Evolutionary conservation across 2,888 invertebrate species (phyloP).

Genomic region (Beris chalybata): DNA sequence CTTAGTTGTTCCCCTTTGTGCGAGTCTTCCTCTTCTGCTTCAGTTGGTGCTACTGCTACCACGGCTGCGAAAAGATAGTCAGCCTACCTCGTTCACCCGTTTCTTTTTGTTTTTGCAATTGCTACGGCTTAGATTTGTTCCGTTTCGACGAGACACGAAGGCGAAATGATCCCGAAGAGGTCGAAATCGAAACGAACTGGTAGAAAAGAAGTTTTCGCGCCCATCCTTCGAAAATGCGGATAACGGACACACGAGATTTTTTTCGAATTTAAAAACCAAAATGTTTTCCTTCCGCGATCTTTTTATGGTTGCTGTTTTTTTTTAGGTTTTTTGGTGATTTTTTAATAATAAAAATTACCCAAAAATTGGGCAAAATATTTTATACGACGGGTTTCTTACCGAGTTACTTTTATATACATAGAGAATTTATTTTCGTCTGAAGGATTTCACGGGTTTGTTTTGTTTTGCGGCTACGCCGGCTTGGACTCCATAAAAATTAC

Average conservation of each 20-base stretch:
- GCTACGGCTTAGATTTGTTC: too few relatives aligned
- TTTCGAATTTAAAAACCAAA: conserved; percentile 8
- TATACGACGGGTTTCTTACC: neutral
- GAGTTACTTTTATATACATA: too few relatives aligned
- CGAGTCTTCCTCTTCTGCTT: too few relatives aligned
- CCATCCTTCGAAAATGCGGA: neutral
- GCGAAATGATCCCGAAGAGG: too few relatives aligned
- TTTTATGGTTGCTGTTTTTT: neutral
- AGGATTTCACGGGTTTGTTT: neutral
- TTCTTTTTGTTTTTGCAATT: too few relatives aligned
- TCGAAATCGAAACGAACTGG: conserved; percentile 1
- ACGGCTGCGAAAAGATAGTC: too few relatives aligned
- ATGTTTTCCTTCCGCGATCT: neutral
- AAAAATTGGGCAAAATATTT: conserved; percentile 9
- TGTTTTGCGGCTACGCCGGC: too few relatives aligned
- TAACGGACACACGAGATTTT: neutral
- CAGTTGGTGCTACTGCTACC: too few relatives aligned
- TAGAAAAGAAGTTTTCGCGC: conserved; percentile 21
- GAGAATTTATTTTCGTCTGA: neutral
- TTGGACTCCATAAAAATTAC: too few relatives aligned
- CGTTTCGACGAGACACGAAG: too few relatives aligned
- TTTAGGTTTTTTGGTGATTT: neutral
- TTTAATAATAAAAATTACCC: conserved; percentile 11
- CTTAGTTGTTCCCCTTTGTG: too few relatives aligned
- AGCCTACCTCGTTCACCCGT: too few relatives aligned